Conservation (phyloP, 2,797 vertebrate species). For the Gadopsis marmoratus region DNA sequence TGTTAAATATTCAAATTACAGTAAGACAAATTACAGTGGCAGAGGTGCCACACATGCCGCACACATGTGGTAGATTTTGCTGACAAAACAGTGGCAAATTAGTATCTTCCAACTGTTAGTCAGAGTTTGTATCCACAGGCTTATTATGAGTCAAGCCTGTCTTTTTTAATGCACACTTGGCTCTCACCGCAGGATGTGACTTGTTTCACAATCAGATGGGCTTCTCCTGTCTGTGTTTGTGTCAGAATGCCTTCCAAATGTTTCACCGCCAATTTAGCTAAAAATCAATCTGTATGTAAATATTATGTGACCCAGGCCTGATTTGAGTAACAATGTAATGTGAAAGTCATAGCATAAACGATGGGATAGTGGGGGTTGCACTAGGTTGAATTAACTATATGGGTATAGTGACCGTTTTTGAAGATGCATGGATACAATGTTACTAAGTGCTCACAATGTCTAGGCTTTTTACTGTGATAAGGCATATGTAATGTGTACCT, state of each 20-base stretch:
- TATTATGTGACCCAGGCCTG: not conserved
- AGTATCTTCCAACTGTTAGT: not conserved
- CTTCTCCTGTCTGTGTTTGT: constrained; percentile 18
- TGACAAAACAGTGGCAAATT: not conserved
- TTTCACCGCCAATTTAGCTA: not conserved
- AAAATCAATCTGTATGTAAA: not conserved
- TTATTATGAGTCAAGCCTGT: constrained; percentile 2
- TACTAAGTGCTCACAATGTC: not conserved
- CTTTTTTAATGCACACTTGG: not conserved
- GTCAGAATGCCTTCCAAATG: not conserved
- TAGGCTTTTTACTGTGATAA: not conserved
- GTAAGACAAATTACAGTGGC: not conserved
- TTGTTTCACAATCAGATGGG: not conserved
- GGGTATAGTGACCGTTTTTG: not conserved
- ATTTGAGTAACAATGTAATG: not conserved
- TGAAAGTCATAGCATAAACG: not conserved
- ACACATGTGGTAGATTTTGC: not conserved
- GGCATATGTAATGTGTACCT: not conserved
- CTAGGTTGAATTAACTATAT: not conserved
- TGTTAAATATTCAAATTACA: not conserved
- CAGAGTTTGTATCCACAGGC: not conserved
- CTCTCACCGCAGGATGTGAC: not conserved
- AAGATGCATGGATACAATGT: not conserved
- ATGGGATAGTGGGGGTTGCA: not conserved
- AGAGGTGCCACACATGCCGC: not conserved